Percentiles rank a stretch among this genome's conserved stretches.
These are phyloP conservation scores for Halisarca cf. caerulea DNA, from an alignment of 37 sponge, comb jelly and placozoan genomes.

Conservation along the genomic window DNA sequence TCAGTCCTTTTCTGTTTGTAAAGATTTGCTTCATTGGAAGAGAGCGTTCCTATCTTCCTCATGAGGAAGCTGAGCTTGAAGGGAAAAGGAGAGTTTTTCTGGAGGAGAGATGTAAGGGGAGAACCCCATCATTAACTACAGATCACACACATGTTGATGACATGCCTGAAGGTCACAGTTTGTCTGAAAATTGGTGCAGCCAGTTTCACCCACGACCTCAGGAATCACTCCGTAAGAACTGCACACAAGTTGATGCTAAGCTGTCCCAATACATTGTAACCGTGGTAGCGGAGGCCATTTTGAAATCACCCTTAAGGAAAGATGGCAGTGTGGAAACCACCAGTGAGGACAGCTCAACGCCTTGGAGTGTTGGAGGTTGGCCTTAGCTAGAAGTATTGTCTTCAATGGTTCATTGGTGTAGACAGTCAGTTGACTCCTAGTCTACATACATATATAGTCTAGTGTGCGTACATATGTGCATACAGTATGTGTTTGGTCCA, in stretches of 20 bases:
- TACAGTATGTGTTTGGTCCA: too few relatives aligned
- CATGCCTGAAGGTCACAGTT: background rate
- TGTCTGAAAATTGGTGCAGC: conserved; percentile 26
- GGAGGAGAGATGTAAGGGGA: conserved; percentile 29
- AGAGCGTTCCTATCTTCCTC: conserved; percentile 42
- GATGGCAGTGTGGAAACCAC: background rate
- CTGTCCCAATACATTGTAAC: conserved; percentile 38
- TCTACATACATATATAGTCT: too few relatives aligned
- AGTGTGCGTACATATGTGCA: too few relatives aligned
- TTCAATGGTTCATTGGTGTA: too few relatives aligned
- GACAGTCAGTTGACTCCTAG: too few relatives aligned
- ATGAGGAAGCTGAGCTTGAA: conserved; percentile 48
- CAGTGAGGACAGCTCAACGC: background rate
- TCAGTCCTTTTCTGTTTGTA: background rate
- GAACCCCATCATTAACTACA: background rate
- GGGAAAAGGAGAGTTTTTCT: conserved; percentile 54
- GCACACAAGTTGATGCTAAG: conserved; percentile 26
- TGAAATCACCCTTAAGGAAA: conserved; percentile 23
- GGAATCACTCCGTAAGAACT: conserved; percentile 17
- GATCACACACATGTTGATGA: background rate
- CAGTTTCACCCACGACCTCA: conserved; percentile 42
- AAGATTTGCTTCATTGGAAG: conserved; percentile 81
- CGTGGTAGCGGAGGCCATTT: conserved; percentile 33
- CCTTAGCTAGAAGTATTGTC: too few relatives aligned
- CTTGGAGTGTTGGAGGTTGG: conserved; percentile 37